These are phyloP conservation scores for Troides helena DNA, from an alignment of 2,888 invertebrate genomes.

Conservation along the genomic window DNA sequence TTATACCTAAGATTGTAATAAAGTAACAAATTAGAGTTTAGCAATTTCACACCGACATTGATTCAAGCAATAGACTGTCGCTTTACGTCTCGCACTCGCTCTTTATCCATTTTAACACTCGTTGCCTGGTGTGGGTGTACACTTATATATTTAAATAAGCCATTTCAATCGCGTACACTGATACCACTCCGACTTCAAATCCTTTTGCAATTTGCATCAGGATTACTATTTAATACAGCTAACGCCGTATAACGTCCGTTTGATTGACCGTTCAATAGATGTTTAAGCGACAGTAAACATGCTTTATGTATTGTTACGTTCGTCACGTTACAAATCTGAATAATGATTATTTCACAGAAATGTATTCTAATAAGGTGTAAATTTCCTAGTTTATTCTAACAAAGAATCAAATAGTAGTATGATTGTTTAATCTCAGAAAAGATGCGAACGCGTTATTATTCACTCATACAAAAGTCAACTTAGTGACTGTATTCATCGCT, in stretches of 20 bases:
- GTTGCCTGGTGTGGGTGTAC: slow-evolving; percentile 47
- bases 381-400: background rate
- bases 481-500: background rate
- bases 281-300: slow-evolving; percentile 20
- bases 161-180: slow-evolving; percentile 27
- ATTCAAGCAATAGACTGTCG: background rate
- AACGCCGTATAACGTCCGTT: slow-evolving; percentile 12
- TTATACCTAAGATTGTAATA: too few relatives aligned
- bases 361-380: background rate
- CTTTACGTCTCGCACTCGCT: slow-evolving; percentile 30
- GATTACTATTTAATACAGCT: slow-evolving; percentile 20
- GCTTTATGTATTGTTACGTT: slow-evolving; percentile 24
- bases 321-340: slow-evolving; percentile 14
- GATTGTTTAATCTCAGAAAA: background rate
- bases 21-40: too few relatives aligned
- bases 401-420: background rate
- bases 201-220: slow-evolving; percentile 21
- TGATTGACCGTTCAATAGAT: slow-evolving; percentile 28
- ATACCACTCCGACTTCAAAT: slow-evolving; percentile 16
- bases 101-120: slow-evolving; percentile 42
- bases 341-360: slow-evolving; percentile 2
- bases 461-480: background rate
- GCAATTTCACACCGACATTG: background rate
- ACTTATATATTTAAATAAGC: slow-evolving; percentile 27
- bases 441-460: background rate